Evolutionary conservation across 1,140 invertebrate genomes (phyloP).

Genomic region (Trichogramma pretiosum): DNA sequence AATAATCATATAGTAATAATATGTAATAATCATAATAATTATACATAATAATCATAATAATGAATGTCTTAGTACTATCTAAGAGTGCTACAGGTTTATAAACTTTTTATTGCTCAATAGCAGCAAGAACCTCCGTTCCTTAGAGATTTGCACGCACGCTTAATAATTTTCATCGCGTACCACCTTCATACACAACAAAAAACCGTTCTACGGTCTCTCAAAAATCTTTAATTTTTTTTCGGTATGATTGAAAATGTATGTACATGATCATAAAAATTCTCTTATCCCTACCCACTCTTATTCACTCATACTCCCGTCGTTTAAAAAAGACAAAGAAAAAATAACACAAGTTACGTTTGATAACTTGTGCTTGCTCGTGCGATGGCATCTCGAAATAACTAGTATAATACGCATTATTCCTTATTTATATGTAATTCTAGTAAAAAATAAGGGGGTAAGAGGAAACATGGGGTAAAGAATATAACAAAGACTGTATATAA

Average conservation of each 20-base stretch:
- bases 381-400: conserved; percentile 17
- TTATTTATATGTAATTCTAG: no score
- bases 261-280: conserved; percentile 18
- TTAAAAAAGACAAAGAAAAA: no score
- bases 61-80: conserved; percentile 36
- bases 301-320: not conserved
- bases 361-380: conserved; percentile 14
- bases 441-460: not conserved
- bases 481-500: conserved; percentile 13
- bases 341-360: no score
- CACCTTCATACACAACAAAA: conserved; percentile 10
- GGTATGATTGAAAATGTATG: conserved; percentile 17
- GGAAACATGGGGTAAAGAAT: not conserved
- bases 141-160: conserved; percentile 11
- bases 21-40: conserved; percentile 19
- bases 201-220: conserved; percentile 20
- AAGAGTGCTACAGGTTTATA: conserved; percentile 29
- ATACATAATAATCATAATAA: conserved; percentile 26
- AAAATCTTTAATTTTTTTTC: conserved; percentile 9
- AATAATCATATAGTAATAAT: conserved; percentile 17
- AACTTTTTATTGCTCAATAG: conserved; percentile 14
- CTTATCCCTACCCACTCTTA: conserved; percentile 8
- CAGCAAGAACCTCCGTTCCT: conserved; percentile 13
- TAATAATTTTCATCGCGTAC: conserved; percentile 7
- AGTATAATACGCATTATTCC: conserved; percentile 9